phyloP scores from a whole-genome alignment of 2,113 vertebrate genomes.

The Podocnemis expansa region DNA sequence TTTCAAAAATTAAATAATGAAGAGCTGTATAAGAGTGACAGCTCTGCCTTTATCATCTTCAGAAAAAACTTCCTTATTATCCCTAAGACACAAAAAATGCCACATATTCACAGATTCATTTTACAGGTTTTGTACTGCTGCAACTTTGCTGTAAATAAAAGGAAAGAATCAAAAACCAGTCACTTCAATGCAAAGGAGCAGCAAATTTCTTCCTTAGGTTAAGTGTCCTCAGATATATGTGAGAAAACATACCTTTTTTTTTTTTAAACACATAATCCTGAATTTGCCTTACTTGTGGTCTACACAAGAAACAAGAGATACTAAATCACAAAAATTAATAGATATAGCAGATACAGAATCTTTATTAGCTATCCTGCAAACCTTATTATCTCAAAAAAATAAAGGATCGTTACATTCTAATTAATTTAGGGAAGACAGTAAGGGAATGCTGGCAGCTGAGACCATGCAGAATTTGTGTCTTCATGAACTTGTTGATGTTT shows the following conservation, averaged over 20 bases:
- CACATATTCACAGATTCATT: neutral
- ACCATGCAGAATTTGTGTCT: too few species aligned
- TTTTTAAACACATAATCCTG: neutral
- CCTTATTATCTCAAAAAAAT: neutral
- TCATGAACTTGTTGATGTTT: too few species aligned
- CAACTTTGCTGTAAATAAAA: neutral
- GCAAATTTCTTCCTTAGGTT: neutral
- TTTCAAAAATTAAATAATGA: neutral
- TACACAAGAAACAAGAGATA: neutral
- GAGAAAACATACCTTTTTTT: neutral
- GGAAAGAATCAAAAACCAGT: neutral
- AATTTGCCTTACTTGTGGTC: neutral
- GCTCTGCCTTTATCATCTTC: slow-evolving; percentile 11
- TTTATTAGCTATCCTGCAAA: neutral
- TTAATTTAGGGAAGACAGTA: neutral
- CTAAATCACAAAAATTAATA: neutral
- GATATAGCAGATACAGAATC: neutral
- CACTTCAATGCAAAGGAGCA: neutral
- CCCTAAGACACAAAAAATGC: neutral
- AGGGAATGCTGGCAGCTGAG: too few species aligned
- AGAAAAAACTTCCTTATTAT: neutral
- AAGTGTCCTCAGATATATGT: neutral
- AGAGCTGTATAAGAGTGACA: neutral
- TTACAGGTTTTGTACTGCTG: neutral
- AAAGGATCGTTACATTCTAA: neutral